phyloP scores from a whole-genome alignment of 2,888 invertebrate genomes.

The Melanostoma mellinum region DNA sequence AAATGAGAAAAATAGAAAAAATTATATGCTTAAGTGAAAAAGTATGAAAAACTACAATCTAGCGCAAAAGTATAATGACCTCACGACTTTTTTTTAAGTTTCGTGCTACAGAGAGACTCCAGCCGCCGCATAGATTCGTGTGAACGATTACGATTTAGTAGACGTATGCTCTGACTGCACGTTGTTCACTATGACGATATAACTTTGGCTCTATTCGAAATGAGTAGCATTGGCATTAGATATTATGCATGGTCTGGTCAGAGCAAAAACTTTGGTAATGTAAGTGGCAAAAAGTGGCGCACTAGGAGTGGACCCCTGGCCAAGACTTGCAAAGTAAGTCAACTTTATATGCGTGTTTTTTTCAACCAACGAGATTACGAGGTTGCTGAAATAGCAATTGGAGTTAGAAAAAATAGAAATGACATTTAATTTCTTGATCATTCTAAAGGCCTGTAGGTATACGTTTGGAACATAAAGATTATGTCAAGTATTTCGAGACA shows the following conservation, averaged over 20 bases:
- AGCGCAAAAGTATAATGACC: conserved; percentile 54
- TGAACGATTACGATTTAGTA: conserved; percentile 7
- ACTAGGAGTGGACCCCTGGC: no score
- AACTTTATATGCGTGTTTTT: no score
- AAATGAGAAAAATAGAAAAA: conserved; percentile 2
- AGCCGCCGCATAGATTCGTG: conserved; percentile 8
- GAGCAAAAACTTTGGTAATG: neutral
- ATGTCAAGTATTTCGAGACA: no score
- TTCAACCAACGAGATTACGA: no score
- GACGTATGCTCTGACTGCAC: neutral
- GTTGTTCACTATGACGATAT: neutral
- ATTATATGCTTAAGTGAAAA: conserved; percentile 1
- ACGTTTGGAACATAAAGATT: no score
- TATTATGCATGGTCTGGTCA: conserved; percentile 9
- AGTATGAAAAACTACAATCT: conserved; percentile 53
- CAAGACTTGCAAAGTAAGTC: no score
- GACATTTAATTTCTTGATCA: no score
- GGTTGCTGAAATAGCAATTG: no score
- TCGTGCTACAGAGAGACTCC: conserved; percentile 15
- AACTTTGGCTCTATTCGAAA: neutral
- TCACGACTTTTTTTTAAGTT: conserved; percentile 34
- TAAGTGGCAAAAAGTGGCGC: neutral
- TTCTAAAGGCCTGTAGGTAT: no score
- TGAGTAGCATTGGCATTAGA: conserved; percentile 9
- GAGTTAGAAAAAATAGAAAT: no score